Evolutionary conservation across 2,888 invertebrate species (phyloP).

Genomic region (Zeuzera pyrina): DNA sequence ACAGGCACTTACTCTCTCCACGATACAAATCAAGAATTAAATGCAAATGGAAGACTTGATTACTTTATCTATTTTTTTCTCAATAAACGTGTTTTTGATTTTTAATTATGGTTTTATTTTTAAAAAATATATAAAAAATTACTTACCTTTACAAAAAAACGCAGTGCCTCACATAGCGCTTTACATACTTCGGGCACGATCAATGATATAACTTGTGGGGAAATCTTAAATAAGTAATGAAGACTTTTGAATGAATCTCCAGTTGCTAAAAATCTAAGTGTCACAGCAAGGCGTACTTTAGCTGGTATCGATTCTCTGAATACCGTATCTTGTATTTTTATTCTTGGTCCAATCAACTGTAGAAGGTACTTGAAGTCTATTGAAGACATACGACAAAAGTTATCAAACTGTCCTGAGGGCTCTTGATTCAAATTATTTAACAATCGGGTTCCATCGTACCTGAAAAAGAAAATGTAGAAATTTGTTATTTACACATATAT

Average conservation of each 20-base stretch:
- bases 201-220: conserved; percentile 11
- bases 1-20: too few relatives aligned
- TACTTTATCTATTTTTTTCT: too few relatives aligned
- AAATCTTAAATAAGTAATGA: conserved; percentile 12
- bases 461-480: conserved; percentile 4
- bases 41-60: too few relatives aligned
- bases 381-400: conserved; percentile 9
- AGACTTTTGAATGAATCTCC: conserved; percentile 8
- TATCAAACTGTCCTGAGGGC: conserved; percentile 7
- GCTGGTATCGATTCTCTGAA: not conserved
- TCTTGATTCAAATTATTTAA: conserved; percentile 6
- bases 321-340: conserved; percentile 6
- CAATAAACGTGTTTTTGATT: too few relatives aligned
- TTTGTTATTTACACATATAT: conserved; percentile 5
- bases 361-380: conserved; percentile 9
- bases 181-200: conserved; percentile 13
- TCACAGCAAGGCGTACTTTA: not conserved
- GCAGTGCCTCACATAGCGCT: conserved; percentile 11
- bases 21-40: too few relatives aligned
- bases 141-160: too few relatives aligned
- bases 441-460: conserved; percentile 5
- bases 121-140: conserved; percentile 4
- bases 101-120: conserved; percentile 6
- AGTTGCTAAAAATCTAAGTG: not conserved
- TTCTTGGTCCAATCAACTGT: conserved; percentile 3